phyloP scores from a whole-genome alignment of 2,797 vertebrate genomes.

The Coluber constrictor region DNA sequence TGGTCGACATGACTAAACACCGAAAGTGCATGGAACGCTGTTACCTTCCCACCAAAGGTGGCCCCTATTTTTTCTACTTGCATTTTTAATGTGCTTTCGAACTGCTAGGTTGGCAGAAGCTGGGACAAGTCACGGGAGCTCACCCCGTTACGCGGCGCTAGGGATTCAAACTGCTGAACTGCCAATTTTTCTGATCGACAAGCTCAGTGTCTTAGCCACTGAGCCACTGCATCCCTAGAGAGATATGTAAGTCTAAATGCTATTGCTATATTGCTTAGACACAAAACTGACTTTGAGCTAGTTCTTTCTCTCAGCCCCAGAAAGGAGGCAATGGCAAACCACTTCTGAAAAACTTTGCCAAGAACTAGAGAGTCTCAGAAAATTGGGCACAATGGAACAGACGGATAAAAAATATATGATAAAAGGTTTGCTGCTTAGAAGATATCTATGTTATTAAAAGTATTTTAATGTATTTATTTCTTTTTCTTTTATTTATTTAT shows the following conservation, averaged over 20 bases:
- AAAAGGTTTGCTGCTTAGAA: not conserved
- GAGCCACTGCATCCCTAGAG: not conserved
- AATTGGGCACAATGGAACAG: not conserved
- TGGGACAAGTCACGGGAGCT: too few relatives aligned
- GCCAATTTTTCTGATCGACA: too few relatives aligned
- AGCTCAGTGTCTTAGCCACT: too few relatives aligned
- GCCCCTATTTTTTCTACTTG: too few relatives aligned
- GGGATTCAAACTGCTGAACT: too few relatives aligned
- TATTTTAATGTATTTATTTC: not conserved
- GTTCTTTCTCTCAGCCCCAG: not conserved
- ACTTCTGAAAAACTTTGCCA: not conserved
- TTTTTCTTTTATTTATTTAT: not conserved
- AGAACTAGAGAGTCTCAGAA: not conserved
- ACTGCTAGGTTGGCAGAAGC: too few relatives aligned
- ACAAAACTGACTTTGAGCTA: not conserved
- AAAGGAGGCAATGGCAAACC: not conserved
- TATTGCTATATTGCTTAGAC: not conserved
- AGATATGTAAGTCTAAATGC: not conserved
- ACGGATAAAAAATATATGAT: not conserved
- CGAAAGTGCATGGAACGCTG: rapidly evolving
- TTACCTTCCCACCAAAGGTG: too few relatives aligned
- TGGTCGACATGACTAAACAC: too few relatives aligned
- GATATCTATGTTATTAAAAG: not conserved
- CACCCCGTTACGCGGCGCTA: too few relatives aligned
- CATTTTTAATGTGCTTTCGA: too few relatives aligned